A percentile compares a stretch with the other conserved stretches of the same genome.
Conservation (phyloP, 1,140 invertebrate genomes). For the Steinernema feltiae region DNA sequence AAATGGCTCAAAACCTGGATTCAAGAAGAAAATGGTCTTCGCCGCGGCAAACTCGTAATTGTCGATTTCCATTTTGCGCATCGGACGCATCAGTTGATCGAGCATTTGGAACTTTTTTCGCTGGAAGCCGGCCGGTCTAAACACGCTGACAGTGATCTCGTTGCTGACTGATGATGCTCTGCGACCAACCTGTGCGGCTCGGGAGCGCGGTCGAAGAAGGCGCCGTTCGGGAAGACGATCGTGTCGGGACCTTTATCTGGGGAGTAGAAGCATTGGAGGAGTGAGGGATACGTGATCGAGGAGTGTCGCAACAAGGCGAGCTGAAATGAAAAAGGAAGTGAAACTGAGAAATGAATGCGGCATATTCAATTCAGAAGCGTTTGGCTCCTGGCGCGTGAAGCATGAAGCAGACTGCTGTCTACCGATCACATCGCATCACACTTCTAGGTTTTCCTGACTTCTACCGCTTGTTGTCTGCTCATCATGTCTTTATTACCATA, state of each 20-base stretch:
- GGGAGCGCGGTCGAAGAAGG: slow-evolving; percentile 53
- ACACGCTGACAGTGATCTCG: slow-evolving; percentile 24
- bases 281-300: slow-evolving; percentile 56
- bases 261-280: slow-evolving; percentile 56
- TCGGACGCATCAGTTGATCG: slow-evolving; percentile 55
- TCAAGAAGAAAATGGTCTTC: slow-evolving; percentile 57
- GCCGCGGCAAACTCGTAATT: slow-evolving; percentile 54
- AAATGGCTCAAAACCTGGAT: slow-evolving; percentile 44
- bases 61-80: slow-evolving; percentile 52
- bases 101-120: slow-evolving; percentile 57
- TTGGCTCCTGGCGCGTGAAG: too few relatives aligned
- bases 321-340: slow-evolving; percentile 27
- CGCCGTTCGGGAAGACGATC: slow-evolving; percentile 56
- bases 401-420: too few relatives aligned
- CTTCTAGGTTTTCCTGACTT: too few relatives aligned
- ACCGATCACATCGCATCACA: too few relatives aligned
- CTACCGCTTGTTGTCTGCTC: too few relatives aligned
- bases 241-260: slow-evolving; percentile 52
- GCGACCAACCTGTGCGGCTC: slow-evolving; percentile 44
- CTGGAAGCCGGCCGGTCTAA: slow-evolving; percentile 54
- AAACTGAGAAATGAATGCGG: not conserved
- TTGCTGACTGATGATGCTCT: not conserved
- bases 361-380: too few relatives aligned
- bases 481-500: too few relatives aligned
- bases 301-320: slow-evolving; percentile 54